Evolutionary conservation across 1,140 invertebrate genomes (phyloP), one percentile per base, ranked within the genome.

Genomic region (Cotesia vestalis): DNA sequence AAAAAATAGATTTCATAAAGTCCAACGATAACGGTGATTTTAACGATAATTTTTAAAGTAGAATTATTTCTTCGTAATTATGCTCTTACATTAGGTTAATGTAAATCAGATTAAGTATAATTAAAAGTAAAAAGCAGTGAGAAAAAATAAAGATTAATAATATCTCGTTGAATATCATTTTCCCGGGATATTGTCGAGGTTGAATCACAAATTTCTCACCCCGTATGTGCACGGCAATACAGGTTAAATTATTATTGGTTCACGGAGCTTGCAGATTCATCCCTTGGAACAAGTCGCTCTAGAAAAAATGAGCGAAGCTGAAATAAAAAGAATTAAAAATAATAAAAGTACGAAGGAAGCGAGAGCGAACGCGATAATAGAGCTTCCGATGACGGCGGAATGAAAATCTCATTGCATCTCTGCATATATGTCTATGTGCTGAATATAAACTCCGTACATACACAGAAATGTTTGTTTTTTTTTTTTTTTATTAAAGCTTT

Each of bases 311-410:
- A 63, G 9, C 40, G 14, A 51, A 63, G 53, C 40, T 36, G 4
- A 46, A 66, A 34, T 11, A n/a, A 38, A 67, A 34, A 61, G n/a
- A 20, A 46, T 35, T 20, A 60, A 17, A 11, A 66, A 27, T 6
- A 59, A 9, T 17, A 59, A 59, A 59, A 59, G 57, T 27, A 20
- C 57, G 57, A 20, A 55, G 51, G 51, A 36, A 52, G 35, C 52
- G 66, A 35, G 60, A 27, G n/a, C 36, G 67, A 69, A 71, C 46
- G 52, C n/a, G 69, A 71, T 71, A 71, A 71, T 71, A 52, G 69
- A 57, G 69, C 27, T 52, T 40, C 34, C 60, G 20, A 53, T 35
- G 17, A 20, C 12, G 52, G 27, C 38, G 17, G 51, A 17, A 14
- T 59, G 64, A 66, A 34, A 53, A 35, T 38, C 17, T 17, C 57